These are phyloP conservation scores for Zaprionus africanus DNA, from an alignment of 1,140 invertebrate genomes.

Conservation along the genomic window DNA sequence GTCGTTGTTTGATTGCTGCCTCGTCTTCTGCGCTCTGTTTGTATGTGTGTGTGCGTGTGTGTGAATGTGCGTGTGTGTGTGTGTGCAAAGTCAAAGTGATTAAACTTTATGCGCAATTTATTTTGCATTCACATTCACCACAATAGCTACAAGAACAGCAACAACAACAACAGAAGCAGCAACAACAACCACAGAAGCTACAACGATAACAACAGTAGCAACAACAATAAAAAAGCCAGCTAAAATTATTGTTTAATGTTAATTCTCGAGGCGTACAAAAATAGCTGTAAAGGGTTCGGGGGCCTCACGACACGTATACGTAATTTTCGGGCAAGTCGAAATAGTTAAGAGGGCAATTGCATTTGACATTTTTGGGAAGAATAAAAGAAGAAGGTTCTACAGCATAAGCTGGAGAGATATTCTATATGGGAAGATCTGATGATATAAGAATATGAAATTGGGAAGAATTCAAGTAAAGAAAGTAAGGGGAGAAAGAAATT, in stretches of 20 bases:
- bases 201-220: conserved; percentile 26
- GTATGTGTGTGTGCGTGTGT: not conserved
- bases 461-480: not conserved
- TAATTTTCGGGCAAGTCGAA: conserved; percentile 40
- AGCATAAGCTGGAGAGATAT: not conserved
- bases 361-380: conserved; percentile 19
- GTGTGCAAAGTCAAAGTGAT: conserved; percentile 80
- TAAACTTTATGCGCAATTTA: conserved; percentile 84
- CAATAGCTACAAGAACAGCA: conserved; percentile 41
- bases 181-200: too few relatives aligned
- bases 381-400: not conserved
- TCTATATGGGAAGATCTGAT: too few relatives aligned
- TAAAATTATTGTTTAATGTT: conserved; percentile 65
- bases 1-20: conserved; percentile 52
- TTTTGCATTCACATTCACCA: conserved; percentile 70
- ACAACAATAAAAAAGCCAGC: conserved; percentile 19
- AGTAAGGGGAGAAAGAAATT: not conserved
- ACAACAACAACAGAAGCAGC: conserved; percentile 37
- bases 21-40: conserved; percentile 10
- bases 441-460: not conserved
- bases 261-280: conserved; percentile 47
- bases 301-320: conserved; percentile 43
- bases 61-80: conserved; percentile 37
- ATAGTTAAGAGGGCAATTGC: conserved; percentile 36
- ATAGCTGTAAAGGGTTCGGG: conserved; percentile 55